Base-by-base conservation (phyloP, 2,797 vertebrate genomes). In the Phataginus tetradactyla region DNA sequence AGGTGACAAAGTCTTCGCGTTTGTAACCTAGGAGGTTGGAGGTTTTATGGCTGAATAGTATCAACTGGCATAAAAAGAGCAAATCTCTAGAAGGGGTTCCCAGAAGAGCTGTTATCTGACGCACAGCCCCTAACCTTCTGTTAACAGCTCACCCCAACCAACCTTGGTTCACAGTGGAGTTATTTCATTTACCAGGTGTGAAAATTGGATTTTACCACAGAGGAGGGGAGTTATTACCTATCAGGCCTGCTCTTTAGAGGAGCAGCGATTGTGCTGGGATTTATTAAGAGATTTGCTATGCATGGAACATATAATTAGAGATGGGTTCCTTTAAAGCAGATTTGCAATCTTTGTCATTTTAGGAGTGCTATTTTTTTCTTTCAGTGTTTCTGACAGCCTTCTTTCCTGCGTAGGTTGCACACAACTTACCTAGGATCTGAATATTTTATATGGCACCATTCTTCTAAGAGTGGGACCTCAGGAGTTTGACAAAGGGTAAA, bases 101-200 rank as follows among this genome's bases (percentile, higher is more conserved):
- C 98, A 93, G 90, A 98, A 98, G 98, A 97, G 98, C 96, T 0
- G 75, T 98, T 98, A 94, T 95, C 93, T 94, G 10, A 96, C 97
- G 69, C 32, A 57, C 84, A 88, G 97, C 98, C 98, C 98, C 97
- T 98, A 97, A 98, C 98, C 97, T 98, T 98, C 98, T 98, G 98
- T 98, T 98, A 98, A 97, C 59, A 10, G 97, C 97, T 98, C 97
- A 98, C 98, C 98, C 98, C 97, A 97, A 96, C 96, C 93, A 97
- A 97, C 98, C 98, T 96, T 27, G 29, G 96, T 96, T 97, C 97
- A 90, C 96, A 97, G 97, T 81, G 81, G 96, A 98, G 96, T 97
- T 42, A 97, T 98, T 98, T 98, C 96, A 97, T 96, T 98, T 98
- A 97, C 97, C 98, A 98, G 97, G 98, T 98, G 98, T 98, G 98